A percentile compares a stretch with the other conserved stretches of the same genome.
phyloP scores from a whole-genome alignment of 2,888 invertebrate species.

The Heteropelma amictum region DNA sequence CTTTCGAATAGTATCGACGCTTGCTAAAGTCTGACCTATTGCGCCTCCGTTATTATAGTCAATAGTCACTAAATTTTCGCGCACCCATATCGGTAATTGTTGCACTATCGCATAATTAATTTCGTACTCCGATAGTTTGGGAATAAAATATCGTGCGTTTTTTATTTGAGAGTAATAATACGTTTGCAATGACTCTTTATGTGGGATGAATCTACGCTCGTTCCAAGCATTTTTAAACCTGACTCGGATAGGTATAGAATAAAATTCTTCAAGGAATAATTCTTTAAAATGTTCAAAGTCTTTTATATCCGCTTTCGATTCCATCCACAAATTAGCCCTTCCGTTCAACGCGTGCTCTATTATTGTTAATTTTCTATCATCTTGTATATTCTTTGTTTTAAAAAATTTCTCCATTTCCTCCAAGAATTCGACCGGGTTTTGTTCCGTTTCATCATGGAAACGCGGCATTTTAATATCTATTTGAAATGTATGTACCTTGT shows the following conservation, averaged over 20 bases:
- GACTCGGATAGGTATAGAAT: conserved; percentile 6
- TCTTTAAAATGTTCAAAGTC: conserved; percentile 17
- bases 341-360: conserved; percentile 12
- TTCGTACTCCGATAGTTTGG: not conserved
- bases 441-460: not conserved
- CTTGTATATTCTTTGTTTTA: not conserved
- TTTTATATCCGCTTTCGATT: not conserved
- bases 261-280: conserved; percentile 31
- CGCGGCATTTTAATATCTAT: conserved; percentile 13
- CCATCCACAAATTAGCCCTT: conserved; percentile 8
- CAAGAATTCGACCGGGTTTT: not conserved
- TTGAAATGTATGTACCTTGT: conserved; percentile 12
- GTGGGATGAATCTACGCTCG: not conserved
- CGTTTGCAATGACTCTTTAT: conserved; percentile 1
- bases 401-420: conserved; percentile 30
- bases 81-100: not conserved
- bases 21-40: conserved; percentile 7
- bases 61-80: not conserved
- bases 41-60: not conserved
- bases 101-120: not conserved
- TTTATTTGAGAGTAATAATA: conserved; percentile 35
- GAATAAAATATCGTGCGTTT: conserved; percentile 23
- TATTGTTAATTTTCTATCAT: not conserved
- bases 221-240: conserved; percentile 35
- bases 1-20: conserved; percentile 14